phyloP scores from a whole-genome alignment of 2,797 vertebrate species.

The Gorsachius magnificus region DNA sequence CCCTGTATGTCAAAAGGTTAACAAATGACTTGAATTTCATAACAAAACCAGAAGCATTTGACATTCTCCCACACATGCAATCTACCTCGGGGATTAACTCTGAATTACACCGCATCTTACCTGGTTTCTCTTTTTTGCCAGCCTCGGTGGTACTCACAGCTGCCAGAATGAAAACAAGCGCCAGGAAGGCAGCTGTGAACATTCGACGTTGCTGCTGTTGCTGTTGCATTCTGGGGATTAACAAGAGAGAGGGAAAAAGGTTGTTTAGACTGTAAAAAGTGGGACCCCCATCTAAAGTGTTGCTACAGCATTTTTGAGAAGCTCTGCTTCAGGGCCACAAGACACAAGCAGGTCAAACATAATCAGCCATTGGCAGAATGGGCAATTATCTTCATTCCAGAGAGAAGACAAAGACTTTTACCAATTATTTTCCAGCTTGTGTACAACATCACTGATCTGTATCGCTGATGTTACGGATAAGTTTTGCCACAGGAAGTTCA shows the following conservation, averaged over 20 bases:
- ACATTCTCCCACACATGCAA: neutral
- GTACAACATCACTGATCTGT: neutral
- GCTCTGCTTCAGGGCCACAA: neutral
- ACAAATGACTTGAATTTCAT: neutral
- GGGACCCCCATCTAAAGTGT: neutral
- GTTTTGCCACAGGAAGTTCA: neutral
- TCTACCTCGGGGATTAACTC: neutral
- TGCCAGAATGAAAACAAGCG: slow-evolving; percentile 76
- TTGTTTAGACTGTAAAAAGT: neutral
- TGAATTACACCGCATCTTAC: slow-evolving; percentile 45
- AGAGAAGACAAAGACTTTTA: neutral
- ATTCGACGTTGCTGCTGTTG: slow-evolving; percentile 70
- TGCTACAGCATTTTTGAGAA: neutral
- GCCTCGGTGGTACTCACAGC: slow-evolving; percentile 73
- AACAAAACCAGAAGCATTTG: neutral
- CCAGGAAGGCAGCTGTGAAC: slow-evolving; percentile 74
- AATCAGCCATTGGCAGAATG: neutral
- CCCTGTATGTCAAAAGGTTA: slow-evolving; percentile 7
- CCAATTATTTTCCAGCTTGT: neutral
- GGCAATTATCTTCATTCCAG: neutral
- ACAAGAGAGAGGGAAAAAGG: neutral
- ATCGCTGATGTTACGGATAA: neutral
- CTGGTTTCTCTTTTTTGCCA: slow-evolving; percentile 82
- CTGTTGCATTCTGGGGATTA: slow-evolving; percentile 75
- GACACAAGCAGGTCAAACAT: neutral